Percentiles rank a stretch among this genome's conserved stretches.
Evolutionary conservation across 1,140 invertebrate genomes (phyloP).

Genomic region (Bilobella aurantiaca): DNA sequence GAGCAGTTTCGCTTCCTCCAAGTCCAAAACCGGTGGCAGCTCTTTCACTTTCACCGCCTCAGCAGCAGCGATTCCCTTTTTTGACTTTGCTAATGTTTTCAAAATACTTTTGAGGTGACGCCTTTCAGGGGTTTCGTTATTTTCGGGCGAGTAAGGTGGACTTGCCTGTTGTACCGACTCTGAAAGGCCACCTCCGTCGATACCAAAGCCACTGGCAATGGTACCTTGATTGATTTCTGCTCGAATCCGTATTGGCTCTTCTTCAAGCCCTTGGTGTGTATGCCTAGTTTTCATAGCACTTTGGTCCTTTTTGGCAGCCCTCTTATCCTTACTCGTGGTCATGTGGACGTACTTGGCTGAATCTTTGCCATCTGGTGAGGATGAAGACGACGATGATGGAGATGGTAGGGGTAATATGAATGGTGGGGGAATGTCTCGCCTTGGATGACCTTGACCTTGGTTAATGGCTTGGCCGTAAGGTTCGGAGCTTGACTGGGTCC

Average conservation of each 20-base stretch:
- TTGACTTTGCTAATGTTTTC: conserved; percentile 55
- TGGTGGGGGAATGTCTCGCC: neutral
- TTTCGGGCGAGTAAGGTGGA: conserved; percentile 51
- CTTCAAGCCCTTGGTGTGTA: neutral
- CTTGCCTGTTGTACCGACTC: conserved; percentile 17
- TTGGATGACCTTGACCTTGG: too few relatives aligned
- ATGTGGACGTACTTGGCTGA: too few relatives aligned
- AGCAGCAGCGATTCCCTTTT: neutral
- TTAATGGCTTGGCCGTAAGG: neutral
- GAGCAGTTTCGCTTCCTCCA: conserved; percentile 45
- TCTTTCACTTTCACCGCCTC: conserved; percentile 3
- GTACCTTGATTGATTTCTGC: neutral
- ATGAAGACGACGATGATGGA: conserved; percentile 15
- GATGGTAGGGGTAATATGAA: conserved; percentile 13
- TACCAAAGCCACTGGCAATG: neutral
- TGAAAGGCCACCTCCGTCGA: neutral
- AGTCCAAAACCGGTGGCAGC: conserved; percentile 11
- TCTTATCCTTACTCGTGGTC: too few relatives aligned
- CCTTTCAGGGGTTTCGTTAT: conserved; percentile 70
- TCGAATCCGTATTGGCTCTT: neutral
- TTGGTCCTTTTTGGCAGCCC: too few relatives aligned
- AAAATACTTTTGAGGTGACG: conserved; percentile 71
- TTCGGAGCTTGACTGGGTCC: conserved; percentile 27
- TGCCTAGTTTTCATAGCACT: neutral
- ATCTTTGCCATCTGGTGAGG: neutral